A percentile compares a stretch with the other conserved stretches of the same genome.
These are phyloP conservation scores for Schizopygopsis pylzovi DNA, from an alignment of 2,797 vertebrate species.

Conservation along the genomic window DNA sequence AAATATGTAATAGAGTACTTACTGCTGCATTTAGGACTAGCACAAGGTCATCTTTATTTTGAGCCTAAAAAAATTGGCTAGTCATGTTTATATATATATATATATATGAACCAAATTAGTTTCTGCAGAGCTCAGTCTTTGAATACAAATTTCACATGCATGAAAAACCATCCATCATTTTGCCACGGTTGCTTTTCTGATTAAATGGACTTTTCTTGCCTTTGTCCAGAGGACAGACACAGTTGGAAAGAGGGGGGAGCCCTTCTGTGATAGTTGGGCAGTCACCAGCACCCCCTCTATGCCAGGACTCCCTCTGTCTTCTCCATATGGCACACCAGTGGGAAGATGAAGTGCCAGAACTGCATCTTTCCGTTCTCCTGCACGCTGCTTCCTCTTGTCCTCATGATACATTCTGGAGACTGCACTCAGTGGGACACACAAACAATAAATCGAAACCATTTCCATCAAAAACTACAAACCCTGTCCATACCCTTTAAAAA, in stretches of 20 bases:
- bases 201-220: slow-evolving; percentile 72
- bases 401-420: slow-evolving; percentile 52
- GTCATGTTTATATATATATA: background rate
- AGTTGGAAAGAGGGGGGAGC: slow-evolving; percentile 69
- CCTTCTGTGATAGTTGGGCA: slow-evolving; percentile 68
- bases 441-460: slow-evolving; percentile 42
- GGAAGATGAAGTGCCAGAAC: slow-evolving; percentile 67
- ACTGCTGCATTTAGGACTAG: background rate
- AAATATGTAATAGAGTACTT: background rate
- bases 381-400: slow-evolving; percentile 61
- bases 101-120: background rate
- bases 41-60: background rate
- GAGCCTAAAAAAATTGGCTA: background rate
- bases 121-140: background rate
- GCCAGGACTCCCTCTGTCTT: slow-evolving; percentile 66
- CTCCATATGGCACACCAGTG: slow-evolving; percentile 74
- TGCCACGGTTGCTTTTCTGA: background rate
- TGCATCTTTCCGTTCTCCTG: slow-evolving; percentile 70
- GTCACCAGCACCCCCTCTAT: slow-evolving; percentile 69
- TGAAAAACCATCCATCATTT: slow-evolving; percentile 17
- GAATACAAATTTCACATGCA: background rate
- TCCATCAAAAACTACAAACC: slow-evolving; percentile 18
- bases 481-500: slow-evolving; percentile 9
- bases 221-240: slow-evolving; percentile 71
- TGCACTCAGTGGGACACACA: slow-evolving; percentile 58